A percentile compares a stretch with the other conserved stretches of the same genome.
Evolutionary conservation across 1,140 invertebrate genomes (phyloP).

Genomic region (Drosophila chauvacae): DNA sequence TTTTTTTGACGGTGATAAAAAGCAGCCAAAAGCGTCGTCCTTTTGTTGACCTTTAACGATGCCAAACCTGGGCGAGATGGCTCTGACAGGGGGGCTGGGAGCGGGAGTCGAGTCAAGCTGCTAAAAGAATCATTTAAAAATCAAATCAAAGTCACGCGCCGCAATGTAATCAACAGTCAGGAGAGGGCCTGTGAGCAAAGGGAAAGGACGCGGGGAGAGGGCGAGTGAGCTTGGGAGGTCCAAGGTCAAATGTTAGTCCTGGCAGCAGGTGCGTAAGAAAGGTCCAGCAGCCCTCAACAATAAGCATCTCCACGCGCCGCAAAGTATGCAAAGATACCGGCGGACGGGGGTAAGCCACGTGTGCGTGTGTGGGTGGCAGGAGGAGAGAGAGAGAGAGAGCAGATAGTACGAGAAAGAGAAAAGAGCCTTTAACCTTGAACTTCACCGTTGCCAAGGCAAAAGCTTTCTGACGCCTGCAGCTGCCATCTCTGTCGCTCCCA

Average conservation of each 20-base stretch:
- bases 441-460: slow-evolving; percentile 75
- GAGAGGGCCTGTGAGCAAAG: background rate
- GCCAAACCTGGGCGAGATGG: slow-evolving; percentile 37
- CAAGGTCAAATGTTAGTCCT: slow-evolving; percentile 62
- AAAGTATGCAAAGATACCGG: slow-evolving; percentile 68
- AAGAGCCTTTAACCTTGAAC: slow-evolving; percentile 74
- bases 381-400: slow-evolving; percentile 13
- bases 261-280: slow-evolving; percentile 67
- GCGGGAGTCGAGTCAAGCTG: slow-evolving; percentile 46
- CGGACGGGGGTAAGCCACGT: slow-evolving; percentile 30
- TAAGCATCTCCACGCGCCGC: slow-evolving; percentile 71
- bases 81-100: background rate
- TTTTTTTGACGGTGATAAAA: slow-evolving; percentile 52
- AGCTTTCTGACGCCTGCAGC: slow-evolving; percentile 23
- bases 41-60: slow-evolving; percentile 80
- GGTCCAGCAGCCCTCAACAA: slow-evolving; percentile 63
- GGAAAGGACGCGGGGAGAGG: no score
- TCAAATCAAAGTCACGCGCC: slow-evolving; percentile 83
- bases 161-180: slow-evolving; percentile 74
- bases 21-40: slow-evolving; percentile 60
- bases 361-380: slow-evolving; percentile 28
- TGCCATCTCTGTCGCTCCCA: slow-evolving; percentile 5
- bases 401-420: slow-evolving; percentile 17
- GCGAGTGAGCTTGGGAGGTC: slow-evolving; percentile 3
- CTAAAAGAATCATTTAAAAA: slow-evolving; percentile 80